These are phyloP conservation scores for Cisticola juncidis DNA, from an alignment of 2,113 vertebrate genomes.

Conservation along the genomic window DNA sequence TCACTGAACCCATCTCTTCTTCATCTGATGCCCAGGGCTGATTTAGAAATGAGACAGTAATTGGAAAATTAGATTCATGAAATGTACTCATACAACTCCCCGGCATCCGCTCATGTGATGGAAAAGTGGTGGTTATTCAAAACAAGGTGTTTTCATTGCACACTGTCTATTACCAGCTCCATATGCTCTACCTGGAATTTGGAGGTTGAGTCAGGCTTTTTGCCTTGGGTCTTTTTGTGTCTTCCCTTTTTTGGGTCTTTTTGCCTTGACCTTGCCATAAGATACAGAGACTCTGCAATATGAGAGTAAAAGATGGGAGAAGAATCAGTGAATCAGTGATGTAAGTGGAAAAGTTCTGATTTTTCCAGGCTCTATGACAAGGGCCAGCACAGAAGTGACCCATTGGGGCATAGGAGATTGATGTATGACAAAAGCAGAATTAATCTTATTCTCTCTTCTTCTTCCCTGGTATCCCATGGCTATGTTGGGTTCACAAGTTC, in stretches of 20 bases:
- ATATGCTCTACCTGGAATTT: neutral
- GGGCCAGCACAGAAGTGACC: neutral
- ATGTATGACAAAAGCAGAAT: neutral
- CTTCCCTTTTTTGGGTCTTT: neutral
- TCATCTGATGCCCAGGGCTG: neutral
- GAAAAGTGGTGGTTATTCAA: neutral
- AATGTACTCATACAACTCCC: neutral
- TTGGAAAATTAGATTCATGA: constrained; percentile 27
- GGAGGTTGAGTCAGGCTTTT: rapidly evolving
- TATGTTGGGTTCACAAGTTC: neutral
- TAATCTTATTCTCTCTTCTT: neutral
- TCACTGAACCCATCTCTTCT: neutral
- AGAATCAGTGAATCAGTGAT: neutral
- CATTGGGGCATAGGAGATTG: neutral
- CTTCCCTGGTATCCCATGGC: neutral
- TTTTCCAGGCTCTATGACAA: neutral
- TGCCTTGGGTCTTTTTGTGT: no score
- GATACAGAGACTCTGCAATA: neutral
- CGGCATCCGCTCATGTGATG: neutral
- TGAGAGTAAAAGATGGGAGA: neutral
- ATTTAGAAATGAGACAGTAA: constrained; percentile 25
- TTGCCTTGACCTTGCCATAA: neutral
- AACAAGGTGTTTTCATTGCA: neutral
- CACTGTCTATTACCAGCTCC: neutral
- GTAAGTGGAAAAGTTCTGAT: neutral